Evolutionary conservation across 1,140 invertebrate species (phyloP), one percentile per base, ranked within the genome.

Genomic region (Branchinecta lindahli): DNA sequence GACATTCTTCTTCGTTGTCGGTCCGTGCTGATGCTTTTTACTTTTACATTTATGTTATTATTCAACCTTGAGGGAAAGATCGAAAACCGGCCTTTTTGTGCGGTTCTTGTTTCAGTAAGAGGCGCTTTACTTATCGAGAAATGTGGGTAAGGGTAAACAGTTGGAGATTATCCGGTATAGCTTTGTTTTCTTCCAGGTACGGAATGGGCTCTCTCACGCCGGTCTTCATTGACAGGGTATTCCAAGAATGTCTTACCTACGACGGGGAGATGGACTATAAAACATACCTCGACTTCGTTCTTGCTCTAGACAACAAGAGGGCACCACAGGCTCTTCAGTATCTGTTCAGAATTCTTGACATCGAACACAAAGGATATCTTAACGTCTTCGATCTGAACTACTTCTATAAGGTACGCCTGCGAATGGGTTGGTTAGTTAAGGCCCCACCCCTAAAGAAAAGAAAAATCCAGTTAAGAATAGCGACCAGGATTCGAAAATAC

Each of bases 221-320:
- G 68, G 88, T 91, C 4, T 98, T 98, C 79, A 83, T 98, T 10
- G 90, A 94, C 74, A 83, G 93, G 67, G 89, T 97, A 0, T 98
- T 96, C 80, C 91, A 97, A 80, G 93, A 96, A 76, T 95, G 90
- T 75, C 83, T 95, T 0, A 98, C 94, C 0, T 97, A 94, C 77
- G 88, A 93, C 75, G 93, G 91, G 8, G 93, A 98, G 84, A 96
- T 98, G 88, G 95, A 98, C 79, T 98, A 96, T 78, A 96, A 96
- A 81, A 94, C 92, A 0, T 98, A 95, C 79, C 79, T 98, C 20
- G 93, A 98, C 77, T 91, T 98, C 80, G 91, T 96, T 0, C 81
- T 98, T 44, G 94, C 94, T 0, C 79, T 97, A 72, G 93, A 97
- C 78, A 94, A 98, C 81, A 83, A 91, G 21, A 85, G 88, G 71